Percentiles rank a stretch among this genome's conserved stretches.
Evolutionary conservation across 2,888 invertebrate genomes (phyloP).

Genomic region (Conomelus anceps): DNA sequence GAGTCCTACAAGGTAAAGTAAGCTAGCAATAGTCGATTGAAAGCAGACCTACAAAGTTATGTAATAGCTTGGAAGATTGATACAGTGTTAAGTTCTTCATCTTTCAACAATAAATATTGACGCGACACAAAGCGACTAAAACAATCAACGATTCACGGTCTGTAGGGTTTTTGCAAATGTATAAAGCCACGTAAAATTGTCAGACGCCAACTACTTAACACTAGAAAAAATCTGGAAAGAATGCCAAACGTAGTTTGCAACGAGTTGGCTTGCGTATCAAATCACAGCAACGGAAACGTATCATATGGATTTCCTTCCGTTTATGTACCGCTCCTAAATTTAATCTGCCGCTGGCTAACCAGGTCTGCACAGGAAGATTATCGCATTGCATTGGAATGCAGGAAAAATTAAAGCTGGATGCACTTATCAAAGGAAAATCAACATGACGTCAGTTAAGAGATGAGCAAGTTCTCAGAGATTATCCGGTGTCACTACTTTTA

Average conservation of each 20-base stretch:
- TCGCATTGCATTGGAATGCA: neutral
- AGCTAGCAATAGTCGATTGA: no score
- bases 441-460: neutral
- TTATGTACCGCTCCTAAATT: neutral
- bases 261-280: neutral
- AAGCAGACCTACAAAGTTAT: no score
- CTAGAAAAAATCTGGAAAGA: neutral
- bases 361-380: neutral
- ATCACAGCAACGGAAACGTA: neutral
- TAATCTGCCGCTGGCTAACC: neutral
- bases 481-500: neutral
- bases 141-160: neutral
- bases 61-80: no score
- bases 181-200: neutral
- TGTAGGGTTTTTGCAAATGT: neutral
- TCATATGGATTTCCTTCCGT: neutral
- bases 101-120: no score
- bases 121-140: no score
- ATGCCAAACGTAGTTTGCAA: neutral
- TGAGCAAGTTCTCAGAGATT: neutral
- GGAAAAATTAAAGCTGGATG: neutral
- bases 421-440: neutral
- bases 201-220: neutral
- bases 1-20: no score
- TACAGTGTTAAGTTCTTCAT: no score